Conservation (phyloP, 2,888 invertebrate species). For the Neocrepidodera transversa region DNA sequence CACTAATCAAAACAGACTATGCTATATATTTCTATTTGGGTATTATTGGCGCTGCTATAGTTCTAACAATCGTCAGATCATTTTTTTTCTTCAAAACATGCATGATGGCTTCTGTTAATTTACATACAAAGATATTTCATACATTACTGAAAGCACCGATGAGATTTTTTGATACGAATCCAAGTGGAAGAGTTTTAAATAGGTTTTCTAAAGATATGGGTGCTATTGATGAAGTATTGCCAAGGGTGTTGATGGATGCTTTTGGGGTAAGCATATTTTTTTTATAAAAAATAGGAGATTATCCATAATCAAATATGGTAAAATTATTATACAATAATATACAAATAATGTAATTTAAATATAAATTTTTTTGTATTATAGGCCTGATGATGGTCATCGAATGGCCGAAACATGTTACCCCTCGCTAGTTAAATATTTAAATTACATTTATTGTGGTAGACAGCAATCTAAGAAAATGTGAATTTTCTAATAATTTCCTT, state of each 20-base stretch:
- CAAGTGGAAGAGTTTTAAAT: slow-evolving; percentile 79
- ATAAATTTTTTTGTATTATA: too few species aligned
- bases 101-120: slow-evolving; percentile 75
- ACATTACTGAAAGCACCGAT: slow-evolving; percentile 68
- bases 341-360: too few species aligned
- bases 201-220: slow-evolving; percentile 86
- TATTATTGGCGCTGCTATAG: slow-evolving; percentile 65
- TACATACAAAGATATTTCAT: slow-evolving; percentile 81
- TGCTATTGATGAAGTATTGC: slow-evolving; percentile 76
- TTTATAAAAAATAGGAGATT: too few species aligned
- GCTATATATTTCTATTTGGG: slow-evolving; percentile 63
- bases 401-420: too few species aligned
- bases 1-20: slow-evolving; percentile 40
- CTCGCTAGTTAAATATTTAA: too few species aligned
- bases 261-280: not conserved
- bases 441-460: too few species aligned
- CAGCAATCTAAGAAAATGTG: too few species aligned
- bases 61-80: slow-evolving; percentile 69
- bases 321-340: too few species aligned
- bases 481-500: too few species aligned
- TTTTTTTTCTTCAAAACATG: slow-evolving; percentile 75
- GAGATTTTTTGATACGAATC: slow-evolving; percentile 84
- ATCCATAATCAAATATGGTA: too few species aligned
- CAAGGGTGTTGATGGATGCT: slow-evolving; percentile 60
- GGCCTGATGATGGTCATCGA: too few species aligned